Base-by-base conservation (phyloP, 2,113 vertebrate species). In the Arizona elegans region DNA sequence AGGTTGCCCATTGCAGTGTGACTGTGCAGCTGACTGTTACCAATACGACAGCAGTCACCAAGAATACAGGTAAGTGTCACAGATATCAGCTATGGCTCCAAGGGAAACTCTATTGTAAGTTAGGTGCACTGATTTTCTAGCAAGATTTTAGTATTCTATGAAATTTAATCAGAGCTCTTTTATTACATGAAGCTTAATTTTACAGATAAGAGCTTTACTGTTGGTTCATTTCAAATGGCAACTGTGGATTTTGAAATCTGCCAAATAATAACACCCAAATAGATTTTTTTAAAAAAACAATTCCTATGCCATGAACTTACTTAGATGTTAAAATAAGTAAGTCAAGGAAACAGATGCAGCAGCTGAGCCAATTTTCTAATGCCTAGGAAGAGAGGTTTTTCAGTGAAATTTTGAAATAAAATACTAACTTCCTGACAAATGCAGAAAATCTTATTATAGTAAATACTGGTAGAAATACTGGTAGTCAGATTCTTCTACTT, bases 1-100 rank as follows among this genome's bases (percentile, higher is more conserved):
- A 81, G 98, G 97, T 92, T 98, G 97, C 94, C 96, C 96, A 24
- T 96, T 98, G 93, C 97, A 97, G 92, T 98, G 98, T 0, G 97
- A 98, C 94, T 98, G 98, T 96, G 97, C 98, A 0, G 97, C 97
- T 17, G 97, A 98, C 95, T 98, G 98, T 97, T 98, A 98, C 91
- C 97, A 95, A 0, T 96, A 98, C 9, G 97, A 98, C 88, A 92
- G 97, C 12, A 90, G 97, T 95, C 97, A 98, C 94, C 97, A 96
- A 54, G 98, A 98, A 19, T 98, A 98, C 97, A 98, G 98, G 98
- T 98, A 92, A 96, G 59, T 0, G 13, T 19, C 86, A 1, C 0
- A n/a, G 24, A 50, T 10, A 1, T 81, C 75, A 81, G 33, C 17
- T 43, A 17, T 21, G 17, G 75, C 33, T 21, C 17, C n/a, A 81